phyloP scores from a whole-genome alignment of 1,140 invertebrate species.

The Hermetia illucens region DNA sequence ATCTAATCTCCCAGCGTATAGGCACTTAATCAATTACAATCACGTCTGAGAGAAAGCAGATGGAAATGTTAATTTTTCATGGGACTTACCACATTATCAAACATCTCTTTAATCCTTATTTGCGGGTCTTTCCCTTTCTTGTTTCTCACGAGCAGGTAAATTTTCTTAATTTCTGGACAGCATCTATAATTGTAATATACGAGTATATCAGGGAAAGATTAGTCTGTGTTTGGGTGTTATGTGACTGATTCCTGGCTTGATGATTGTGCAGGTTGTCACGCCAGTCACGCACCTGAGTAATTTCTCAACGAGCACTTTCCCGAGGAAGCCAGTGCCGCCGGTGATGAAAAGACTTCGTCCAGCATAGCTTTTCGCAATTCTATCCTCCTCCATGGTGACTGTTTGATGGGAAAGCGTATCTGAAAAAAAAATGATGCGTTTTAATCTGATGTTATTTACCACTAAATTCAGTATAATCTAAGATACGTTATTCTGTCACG shows the following conservation, averaged over 20 bases:
- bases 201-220: too few species aligned
- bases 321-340: constrained; percentile 72
- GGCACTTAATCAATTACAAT: neutral
- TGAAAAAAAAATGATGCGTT: too few species aligned
- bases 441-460: too few species aligned
- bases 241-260: too few species aligned
- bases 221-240: too few species aligned
- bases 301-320: constrained; percentile 82
- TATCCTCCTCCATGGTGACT: constrained; percentile 34
- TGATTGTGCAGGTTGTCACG: too few species aligned
- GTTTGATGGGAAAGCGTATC: too few species aligned
- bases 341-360: constrained; percentile 39
- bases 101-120: constrained; percentile 51
- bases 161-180: constrained; percentile 46
- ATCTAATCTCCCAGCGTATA: neutral
- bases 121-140: constrained; percentile 65
- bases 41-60: too few species aligned
- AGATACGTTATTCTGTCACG: too few species aligned
- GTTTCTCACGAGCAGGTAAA: constrained; percentile 62
- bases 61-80: neutral
- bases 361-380: constrained; percentile 36
- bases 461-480: too few species aligned
- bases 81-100: constrained; percentile 45
- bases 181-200: too few species aligned
- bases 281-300: constrained; percentile 43